Base-by-base conservation (phyloP, 2,113 vertebrate species). In the Todiramphus chloris region DNA sequence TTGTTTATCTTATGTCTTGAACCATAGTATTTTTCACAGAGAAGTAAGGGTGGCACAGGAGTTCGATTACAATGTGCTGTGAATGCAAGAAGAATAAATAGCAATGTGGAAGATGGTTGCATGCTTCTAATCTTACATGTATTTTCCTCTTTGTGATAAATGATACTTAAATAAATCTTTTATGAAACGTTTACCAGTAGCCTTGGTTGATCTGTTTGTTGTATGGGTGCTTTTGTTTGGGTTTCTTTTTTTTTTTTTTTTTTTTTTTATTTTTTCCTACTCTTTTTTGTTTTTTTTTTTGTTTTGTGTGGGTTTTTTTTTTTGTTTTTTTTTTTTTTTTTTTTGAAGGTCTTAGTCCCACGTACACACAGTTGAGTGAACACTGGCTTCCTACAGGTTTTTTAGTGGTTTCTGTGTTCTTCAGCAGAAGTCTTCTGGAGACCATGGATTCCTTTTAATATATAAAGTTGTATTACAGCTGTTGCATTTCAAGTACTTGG, bases 141-240 rank as follows among this genome's bases (percentile, higher is more conserved):
- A 94, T 98, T 98, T 97, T 96, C 95, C 64, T 96, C 97, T 97
- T 96, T 98, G 97, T 98, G 93, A 98, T 97, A 98, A 97, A 97
- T 90, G 94, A 98, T 96, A 97, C 97, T 97, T 98, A 97, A 98
- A 98, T 98, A 98, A 98, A 98, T 97, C 97, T 98, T 98, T 97
- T 97, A 97, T 72, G 76, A 96, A 97, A 96, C 6, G 56, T 93
- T 96, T 85, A 76, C 44, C 12, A 16, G 31, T 89, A 21, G 80
- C 21, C 9, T 56, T 46, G 8, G 23, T 30, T 89, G 76, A 18
- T 92, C 33, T 83, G 33, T 81, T n/a, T 48, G 10, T 21, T 37
- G 37, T 25, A 25, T 11, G 30, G 56, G 16, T 53, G 11, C 8
- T 60, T 68, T 41, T 7, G 9, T 46, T 73, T 58, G 43, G 51